phyloP scores from a whole-genome alignment of 2,797 vertebrate species.

The Karalla daura region DNA sequence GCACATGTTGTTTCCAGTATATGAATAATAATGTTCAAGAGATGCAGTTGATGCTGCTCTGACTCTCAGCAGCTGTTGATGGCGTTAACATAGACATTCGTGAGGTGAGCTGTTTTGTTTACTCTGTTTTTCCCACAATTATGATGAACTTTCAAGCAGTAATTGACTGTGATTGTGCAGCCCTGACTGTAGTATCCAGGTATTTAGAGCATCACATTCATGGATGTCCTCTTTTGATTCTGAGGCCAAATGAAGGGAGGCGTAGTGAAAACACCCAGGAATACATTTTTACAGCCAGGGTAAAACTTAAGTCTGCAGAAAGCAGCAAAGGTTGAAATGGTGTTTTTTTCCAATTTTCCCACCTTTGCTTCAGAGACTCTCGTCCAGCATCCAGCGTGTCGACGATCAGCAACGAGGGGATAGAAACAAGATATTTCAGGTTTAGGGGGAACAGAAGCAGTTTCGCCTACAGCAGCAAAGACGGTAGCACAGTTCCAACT shows the following conservation, averaged over 20 bases:
- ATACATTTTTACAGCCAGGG: slow-evolving; percentile 38
- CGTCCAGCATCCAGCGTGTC: slow-evolving; percentile 37
- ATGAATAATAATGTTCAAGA: too few relatives aligned
- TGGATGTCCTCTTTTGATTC: slow-evolving; percentile 5
- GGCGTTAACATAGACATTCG: too few relatives aligned
- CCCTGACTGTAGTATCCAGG: slow-evolving; percentile 17
- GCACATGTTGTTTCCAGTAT: neutral
- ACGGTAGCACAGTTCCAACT: neutral
- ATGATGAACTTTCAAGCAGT: neutral
- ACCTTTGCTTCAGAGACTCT: slow-evolving; percentile 41
- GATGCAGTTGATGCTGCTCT: too few relatives aligned
- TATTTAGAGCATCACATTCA: slow-evolving; percentile 5
- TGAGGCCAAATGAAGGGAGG: slow-evolving; percentile 6
- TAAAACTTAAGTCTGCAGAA: neutral
- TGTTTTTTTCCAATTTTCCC: neutral
- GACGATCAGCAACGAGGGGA: slow-evolving; percentile 41
- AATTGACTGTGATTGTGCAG: slow-evolving; percentile 13
- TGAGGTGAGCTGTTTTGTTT: neutral
- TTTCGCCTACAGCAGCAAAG: neutral
- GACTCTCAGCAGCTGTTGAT: too few relatives aligned
- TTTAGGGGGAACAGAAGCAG: slow-evolving; percentile 12
- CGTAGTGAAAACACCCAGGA: slow-evolving; percentile 43
- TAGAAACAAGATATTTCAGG: slow-evolving; percentile 10
- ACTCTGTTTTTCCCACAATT: too few relatives aligned
- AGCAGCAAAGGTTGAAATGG: neutral